A percentile compares a stretch with the other conserved stretches of the same genome.
phyloP scores from a whole-genome alignment of 2,797 vertebrate species.

The Aplochiton taeniatus region DNA sequence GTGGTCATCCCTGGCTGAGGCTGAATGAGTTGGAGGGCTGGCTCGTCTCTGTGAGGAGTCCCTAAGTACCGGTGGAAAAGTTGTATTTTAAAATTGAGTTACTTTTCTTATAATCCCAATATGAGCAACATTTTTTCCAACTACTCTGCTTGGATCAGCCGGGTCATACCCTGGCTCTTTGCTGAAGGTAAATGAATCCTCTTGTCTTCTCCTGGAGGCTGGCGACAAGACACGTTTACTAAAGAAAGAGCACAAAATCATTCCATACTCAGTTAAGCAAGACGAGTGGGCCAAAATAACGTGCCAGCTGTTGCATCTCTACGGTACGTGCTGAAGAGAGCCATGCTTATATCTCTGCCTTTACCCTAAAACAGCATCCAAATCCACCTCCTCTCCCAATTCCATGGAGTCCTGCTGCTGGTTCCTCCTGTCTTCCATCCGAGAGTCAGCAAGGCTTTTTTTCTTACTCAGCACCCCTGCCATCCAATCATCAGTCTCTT shows the following conservation, averaged over 20 bases:
- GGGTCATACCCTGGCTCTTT: conserved; percentile 60
- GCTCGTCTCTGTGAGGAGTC: conserved; percentile 22
- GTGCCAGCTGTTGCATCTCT: not conserved
- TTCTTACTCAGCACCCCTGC: conserved; percentile 74
- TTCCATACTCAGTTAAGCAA: not conserved
- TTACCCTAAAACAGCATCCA: conserved; percentile 55
- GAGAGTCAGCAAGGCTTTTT: conserved; percentile 59
- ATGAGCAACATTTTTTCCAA: not conserved
- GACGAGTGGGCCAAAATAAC: too few relatives aligned
- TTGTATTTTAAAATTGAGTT: too few relatives aligned
- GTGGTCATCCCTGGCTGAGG: conserved; percentile 52
- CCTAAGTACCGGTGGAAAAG: conserved; percentile 29
- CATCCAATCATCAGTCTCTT: conserved; percentile 79
- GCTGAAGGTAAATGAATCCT: conserved; percentile 19
- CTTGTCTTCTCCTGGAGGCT: conserved; percentile 37
- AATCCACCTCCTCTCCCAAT: conserved; percentile 33
- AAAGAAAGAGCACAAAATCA: conserved; percentile 30
- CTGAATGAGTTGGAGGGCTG: conserved; percentile 29
- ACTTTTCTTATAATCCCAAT: not conserved
- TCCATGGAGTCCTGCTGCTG: conserved; percentile 37
- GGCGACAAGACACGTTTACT: conserved; percentile 60
- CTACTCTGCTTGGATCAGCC: not conserved
- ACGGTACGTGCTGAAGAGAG: not conserved
- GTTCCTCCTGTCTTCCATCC: conserved; percentile 51
- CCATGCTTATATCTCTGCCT: not conserved